phyloP scores from a whole-genome alignment of 2,113 vertebrate species.

The Quiscalus mexicanus region DNA sequence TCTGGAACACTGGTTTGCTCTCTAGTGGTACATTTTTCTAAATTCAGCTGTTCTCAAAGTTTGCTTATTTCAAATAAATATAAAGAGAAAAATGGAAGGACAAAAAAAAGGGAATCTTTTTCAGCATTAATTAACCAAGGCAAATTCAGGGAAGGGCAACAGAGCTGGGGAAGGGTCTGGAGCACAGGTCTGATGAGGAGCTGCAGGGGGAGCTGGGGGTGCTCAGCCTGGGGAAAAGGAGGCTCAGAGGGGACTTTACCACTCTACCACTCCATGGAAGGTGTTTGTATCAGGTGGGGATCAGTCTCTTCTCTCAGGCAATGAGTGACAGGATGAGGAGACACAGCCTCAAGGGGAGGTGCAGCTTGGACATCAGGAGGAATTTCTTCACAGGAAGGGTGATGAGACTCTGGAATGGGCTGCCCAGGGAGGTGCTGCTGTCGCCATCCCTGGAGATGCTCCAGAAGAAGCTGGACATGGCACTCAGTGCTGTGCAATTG shows the following conservation, averaged over 20 bases:
- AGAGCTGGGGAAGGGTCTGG: not conserved
- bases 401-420: not conserved
- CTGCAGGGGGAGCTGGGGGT: accelerated
- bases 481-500: not conserved
- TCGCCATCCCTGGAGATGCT: not conserved
- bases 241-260: not conserved
- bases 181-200: not conserved
- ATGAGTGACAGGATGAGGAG: not conserved
- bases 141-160: not conserved
- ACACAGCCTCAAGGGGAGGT: not conserved
- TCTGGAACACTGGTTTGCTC: not conserved
- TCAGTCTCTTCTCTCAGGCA: no score
- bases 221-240: not conserved
- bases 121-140: not conserved
- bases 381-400: not conserved
- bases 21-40: not conserved
- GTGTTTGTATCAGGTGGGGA: no score
- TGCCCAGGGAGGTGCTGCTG: not conserved
- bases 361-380: not conserved
- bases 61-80: not conserved
- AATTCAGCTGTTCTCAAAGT: not conserved
- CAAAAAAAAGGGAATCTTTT: accelerated
- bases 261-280: accelerated
- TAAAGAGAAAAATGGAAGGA: not conserved
- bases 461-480: accelerated